Evolutionary conservation across 2,888 invertebrate genomes (phyloP).

Genomic region (Dicroscelio sp.): DNA sequence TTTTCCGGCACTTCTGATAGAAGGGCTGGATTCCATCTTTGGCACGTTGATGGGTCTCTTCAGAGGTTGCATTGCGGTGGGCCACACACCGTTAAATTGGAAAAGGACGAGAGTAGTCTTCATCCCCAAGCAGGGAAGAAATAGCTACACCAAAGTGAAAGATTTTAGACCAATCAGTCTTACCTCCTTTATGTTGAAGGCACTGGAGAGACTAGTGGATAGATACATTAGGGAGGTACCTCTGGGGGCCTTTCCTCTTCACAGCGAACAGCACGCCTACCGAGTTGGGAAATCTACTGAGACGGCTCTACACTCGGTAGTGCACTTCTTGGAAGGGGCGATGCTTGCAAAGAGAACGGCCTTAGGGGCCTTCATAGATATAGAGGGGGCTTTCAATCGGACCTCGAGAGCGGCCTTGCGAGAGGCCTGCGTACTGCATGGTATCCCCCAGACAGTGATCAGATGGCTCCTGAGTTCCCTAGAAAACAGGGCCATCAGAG

Average conservation of each 20-base stretch:
- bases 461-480: conserved; percentile 27
- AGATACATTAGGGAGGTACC: neutral
- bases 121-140: neutral
- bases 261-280: conserved; percentile 1
- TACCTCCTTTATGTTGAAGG: neutral
- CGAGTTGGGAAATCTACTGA: neutral
- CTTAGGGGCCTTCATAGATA: conserved; percentile 3
- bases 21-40: neutral
- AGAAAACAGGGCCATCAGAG: neutral
- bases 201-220: neutral
- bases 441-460: neutral
- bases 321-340: neutral
- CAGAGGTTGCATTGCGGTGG: neutral
- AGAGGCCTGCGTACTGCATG: neutral
- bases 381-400: conserved; percentile 1
- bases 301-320: neutral
- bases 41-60: neutral
- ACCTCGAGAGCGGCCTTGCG: neutral
- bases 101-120: neutral
- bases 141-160: neutral
- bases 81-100: neutral
- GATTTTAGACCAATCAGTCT: conserved; percentile 25
- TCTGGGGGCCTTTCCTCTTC: neutral
- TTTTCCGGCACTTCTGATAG: neutral
- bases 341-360: neutral